Evolutionary conservation across 2,113 vertebrate species (phyloP), one percentile per base, ranked within the genome.

Genomic region (Amazona vittata): DNA sequence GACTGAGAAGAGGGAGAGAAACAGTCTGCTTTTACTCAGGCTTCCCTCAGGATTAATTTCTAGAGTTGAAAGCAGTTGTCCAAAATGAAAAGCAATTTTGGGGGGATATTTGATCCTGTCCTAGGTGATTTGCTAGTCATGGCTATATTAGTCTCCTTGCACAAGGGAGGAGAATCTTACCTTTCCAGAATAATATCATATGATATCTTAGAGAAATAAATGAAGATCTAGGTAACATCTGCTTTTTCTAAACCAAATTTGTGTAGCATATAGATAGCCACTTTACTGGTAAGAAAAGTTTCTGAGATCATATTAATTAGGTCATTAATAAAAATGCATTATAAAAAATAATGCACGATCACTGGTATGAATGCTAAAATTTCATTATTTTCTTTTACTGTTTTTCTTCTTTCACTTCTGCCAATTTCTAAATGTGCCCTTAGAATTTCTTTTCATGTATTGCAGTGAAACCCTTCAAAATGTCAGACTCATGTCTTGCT

Each of bases 21-120:
- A 59, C 2, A 2, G 3, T 15, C 8, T 0, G 0, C 8, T 55
- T 73, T 77, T 44, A 62, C 9, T 19, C 24, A 53, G 9, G 16
- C 9, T 73, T 77, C 33, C 13, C 21, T 35, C 33, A 63, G 33
- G 46, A 57, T 11, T 41, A 17, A 35, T 31, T 77, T 86, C 33
- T 33, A 70, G 46, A 68, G 8, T 39, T 63, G 28, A 52, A 68
- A 69, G 16, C 13, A 52, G 11, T 11, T 74, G 29, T 67, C 49
- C 17, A 8, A 74, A 52, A 83, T 6, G 5, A 63, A 57, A 80
- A 89, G 11, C 17, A 4, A 59, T 41, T 68, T 21, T 2, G 5
- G 4, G 4, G 1, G 8, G 43, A 10, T 37, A 59, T 59, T 46
- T 83, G 7, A 59, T 16, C 21, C 13, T 68, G 11, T 43, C 11